Conservation (phyloP, 1,140 invertebrate genomes). For the Drosophila teissieri region DNA sequence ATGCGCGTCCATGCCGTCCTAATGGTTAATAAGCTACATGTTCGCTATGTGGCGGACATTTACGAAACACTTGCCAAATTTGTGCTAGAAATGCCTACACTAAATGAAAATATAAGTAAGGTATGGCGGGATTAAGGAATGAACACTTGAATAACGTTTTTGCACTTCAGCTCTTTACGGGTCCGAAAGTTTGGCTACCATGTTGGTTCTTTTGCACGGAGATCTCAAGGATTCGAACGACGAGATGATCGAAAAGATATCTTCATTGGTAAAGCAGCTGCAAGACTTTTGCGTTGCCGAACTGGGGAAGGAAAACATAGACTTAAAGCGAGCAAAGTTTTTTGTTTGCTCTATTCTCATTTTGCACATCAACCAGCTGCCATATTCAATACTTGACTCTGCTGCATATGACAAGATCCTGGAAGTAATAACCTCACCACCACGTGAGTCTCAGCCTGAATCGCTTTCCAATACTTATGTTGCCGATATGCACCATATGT, state of each 20-base stretch:
- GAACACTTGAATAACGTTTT: not conserved
- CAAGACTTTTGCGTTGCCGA: slow-evolving; percentile 23
- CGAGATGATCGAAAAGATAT: not conserved
- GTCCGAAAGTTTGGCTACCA: slow-evolving; percentile 55
- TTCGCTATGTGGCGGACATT: slow-evolving; percentile 17
- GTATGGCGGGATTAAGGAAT: rapidly evolving
- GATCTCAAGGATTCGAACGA: slow-evolving; percentile 2
- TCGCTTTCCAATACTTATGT: slow-evolving; percentile 6
- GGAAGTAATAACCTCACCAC: slow-evolving; percentile 6
- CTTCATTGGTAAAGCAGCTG: slow-evolving; percentile 19
- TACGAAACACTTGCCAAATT: slow-evolving; percentile 28
- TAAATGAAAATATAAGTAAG: slow-evolving; percentile 31
- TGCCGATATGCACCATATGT: slow-evolving; percentile 38
- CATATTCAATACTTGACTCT: slow-evolving; percentile 10
- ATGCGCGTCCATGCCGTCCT: slow-evolving; percentile 17
- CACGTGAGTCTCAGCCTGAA: not conserved
- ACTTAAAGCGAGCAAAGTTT: slow-evolving; percentile 28
- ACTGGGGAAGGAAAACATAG: slow-evolving; percentile 1
- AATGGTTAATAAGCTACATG: slow-evolving; percentile 26
- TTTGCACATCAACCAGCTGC: slow-evolving; percentile 20
- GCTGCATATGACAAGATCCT: slow-evolving; percentile 34
- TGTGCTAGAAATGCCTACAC: slow-evolving; percentile 12
- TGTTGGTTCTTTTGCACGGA: slow-evolving; percentile 25
- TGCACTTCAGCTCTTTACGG: slow-evolving; percentile 42
- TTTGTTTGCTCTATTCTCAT: slow-evolving; percentile 42